Percentiles rank a stretch among this genome's conserved stretches.
phyloP scores from a whole-genome alignment of 2,113 vertebrate genomes.

The Bos indicus region DNA sequence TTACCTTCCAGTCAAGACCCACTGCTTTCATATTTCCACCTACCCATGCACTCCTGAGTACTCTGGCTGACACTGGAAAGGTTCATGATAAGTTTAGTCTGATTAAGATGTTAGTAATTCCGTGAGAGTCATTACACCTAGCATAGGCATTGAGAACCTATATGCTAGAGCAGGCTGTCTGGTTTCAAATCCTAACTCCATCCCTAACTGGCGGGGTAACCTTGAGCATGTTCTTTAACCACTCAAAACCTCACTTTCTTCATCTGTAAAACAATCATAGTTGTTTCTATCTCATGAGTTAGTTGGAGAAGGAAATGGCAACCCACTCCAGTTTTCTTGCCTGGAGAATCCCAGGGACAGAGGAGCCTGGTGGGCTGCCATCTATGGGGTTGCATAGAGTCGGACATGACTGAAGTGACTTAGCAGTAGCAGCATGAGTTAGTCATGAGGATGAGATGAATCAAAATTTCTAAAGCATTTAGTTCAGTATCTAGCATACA shows the following conservation, averaged over 20 bases:
- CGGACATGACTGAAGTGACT: accelerated
- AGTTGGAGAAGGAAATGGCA: not conserved
- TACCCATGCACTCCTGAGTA: not conserved
- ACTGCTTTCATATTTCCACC: not conserved
- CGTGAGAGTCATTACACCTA: not conserved
- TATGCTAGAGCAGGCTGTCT: not conserved
- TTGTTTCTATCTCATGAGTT: not conserved
- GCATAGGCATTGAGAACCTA: not conserved
- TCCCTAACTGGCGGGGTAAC: not conserved
- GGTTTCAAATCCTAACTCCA: not conserved
- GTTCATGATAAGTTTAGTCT: not conserved
- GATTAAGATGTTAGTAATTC: not conserved
- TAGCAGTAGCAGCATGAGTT: not conserved
- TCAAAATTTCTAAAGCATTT: not conserved
- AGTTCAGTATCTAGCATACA: not conserved
- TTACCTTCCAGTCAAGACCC: not conserved
- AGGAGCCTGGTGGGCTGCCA: not conserved
- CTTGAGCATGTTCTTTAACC: not conserved
- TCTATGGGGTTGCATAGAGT: not conserved
- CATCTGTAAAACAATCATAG: not conserved
- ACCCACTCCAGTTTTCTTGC: not conserved
- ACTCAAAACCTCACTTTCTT: not conserved
- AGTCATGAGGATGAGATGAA: not conserved
- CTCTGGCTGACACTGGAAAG: not conserved
- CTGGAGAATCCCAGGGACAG: not conserved